These are phyloP conservation scores for Cheirogaleus medius DNA, from an alignment of 2,113 vertebrate species.

Conservation along the genomic window DNA sequence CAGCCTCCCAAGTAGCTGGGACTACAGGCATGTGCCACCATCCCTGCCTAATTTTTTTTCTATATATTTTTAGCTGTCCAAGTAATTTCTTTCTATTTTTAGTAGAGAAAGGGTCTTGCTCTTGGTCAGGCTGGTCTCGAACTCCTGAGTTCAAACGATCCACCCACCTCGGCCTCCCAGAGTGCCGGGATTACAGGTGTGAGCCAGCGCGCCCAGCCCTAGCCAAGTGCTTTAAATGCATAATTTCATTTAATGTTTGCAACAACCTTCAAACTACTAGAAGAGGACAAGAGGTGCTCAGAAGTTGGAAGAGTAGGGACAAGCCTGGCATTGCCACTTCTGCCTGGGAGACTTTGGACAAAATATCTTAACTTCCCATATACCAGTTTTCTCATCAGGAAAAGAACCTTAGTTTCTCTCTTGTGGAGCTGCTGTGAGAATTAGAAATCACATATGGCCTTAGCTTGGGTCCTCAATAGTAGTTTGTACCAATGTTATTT, in stretches of 20 bases:
- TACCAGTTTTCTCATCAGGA: background rate
- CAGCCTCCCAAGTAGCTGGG: no score
- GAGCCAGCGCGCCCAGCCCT: background rate
- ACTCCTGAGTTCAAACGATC: no score
- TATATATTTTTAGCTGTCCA: no score
- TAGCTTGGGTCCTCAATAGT: accelerated
- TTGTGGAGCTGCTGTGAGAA: background rate
- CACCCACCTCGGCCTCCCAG: no score
- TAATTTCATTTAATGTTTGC: background rate
- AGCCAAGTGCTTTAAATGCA: background rate
- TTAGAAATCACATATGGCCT: background rate
- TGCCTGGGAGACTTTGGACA: background rate
- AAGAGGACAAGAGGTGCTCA: background rate
- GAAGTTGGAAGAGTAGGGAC: background rate
- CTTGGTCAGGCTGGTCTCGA: no score
- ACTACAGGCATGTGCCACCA: no score
- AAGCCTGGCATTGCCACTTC: background rate
- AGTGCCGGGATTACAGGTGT: no score
- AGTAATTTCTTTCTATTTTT: no score
- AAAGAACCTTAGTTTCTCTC: background rate
- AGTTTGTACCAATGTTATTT: background rate
- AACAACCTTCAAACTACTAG: background rate
- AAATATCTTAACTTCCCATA: background rate
- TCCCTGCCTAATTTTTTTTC: no score
- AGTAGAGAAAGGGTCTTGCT: no score